Percentiles rank a stretch among this genome's conserved stretches.
phyloP scores from a whole-genome alignment of 2,888 invertebrate genomes.

The Agrypnus murinus region DNA sequence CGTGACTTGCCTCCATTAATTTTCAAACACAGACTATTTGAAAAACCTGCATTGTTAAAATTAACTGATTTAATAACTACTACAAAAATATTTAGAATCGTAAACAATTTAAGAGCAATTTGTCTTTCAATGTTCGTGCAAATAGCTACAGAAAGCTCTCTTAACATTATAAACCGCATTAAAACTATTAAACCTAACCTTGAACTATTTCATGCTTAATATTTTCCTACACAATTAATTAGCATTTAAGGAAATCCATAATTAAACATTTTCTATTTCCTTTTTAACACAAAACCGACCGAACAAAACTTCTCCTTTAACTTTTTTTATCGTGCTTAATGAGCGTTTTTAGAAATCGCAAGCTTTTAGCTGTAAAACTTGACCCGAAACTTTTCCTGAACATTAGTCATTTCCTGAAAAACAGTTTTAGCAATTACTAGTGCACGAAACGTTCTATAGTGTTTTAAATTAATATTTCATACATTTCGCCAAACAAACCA shows the following conservation, averaged over 20 bases:
- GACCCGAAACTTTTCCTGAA: constrained; percentile 26
- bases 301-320: not conserved
- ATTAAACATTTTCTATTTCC: too few species aligned
- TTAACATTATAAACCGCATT: not conserved
- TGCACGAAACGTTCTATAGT: constrained; percentile 6
- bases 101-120: constrained; percentile 1
- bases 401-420: constrained; percentile 28
- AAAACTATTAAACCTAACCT: not conserved
- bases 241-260: too few species aligned
- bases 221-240: not conserved
- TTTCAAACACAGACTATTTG: not conserved
- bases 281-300: not conserved
- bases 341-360: constrained; percentile 25
- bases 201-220: not conserved
- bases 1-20: not conserved
- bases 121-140: not conserved
- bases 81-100: not conserved
- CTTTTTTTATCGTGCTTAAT: constrained; percentile 14
- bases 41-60: not conserved
- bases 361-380: constrained; percentile 18
- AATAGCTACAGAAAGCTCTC: not conserved
- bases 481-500: too few species aligned
- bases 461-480: not conserved
- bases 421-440: not conserved
- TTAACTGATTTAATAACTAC: not conserved